Evolutionary conservation across 2,113 vertebrate genomes (phyloP), one percentile per base, ranked within the genome.

Genomic region (Suricata suricatta): DNA sequence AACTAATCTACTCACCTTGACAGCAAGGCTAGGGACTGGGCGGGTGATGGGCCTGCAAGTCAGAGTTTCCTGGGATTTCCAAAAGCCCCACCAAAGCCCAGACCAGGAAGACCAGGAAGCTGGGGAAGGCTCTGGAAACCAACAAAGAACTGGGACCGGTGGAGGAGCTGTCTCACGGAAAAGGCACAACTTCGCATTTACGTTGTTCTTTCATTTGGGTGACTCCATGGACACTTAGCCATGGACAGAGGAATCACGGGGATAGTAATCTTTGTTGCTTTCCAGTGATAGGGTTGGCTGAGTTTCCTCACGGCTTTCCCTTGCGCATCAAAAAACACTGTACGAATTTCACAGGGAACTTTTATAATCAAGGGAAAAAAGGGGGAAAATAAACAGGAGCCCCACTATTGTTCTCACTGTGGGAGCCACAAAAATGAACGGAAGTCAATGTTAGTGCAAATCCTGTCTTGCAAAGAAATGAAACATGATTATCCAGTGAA

Each of bases 1-100:
- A 95, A 98, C 97, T 97, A 96, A 98, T 98, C 93, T 97, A 94
- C 92, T 97, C 97, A 98, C 97, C 95, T 98, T 98, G 96, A 96
- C 83, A 74, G 47, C 47, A 96, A 97, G 74, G 85, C 96, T 98
- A 84, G 97, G 98, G 93, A 96, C 89, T 72, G 80, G 94, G 72
- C 82, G 90, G 97, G 97, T 97, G 96, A 97, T 54, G 93, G 97
- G 80, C 95, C 92, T 92, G 79, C 92, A 94, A 93, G 96, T 93
- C 97, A 86, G 90, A 94, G 33, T 82, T 71, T 88, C 87, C 52
- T 98, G 89, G 96, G 96, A 96, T 96, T 97, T 98, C 95, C 91
- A 77, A 89, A 92, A 94, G 90, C 97, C 76, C 90, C 93, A 83
- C 12, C 38, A 47, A 87, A 96, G 88, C 74, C 9, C 50, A 50